A percentile compares a stretch with the other conserved stretches of the same genome.
Conservation (phyloP, 2,888 invertebrate species). For the Nycteola revayana region DNA sequence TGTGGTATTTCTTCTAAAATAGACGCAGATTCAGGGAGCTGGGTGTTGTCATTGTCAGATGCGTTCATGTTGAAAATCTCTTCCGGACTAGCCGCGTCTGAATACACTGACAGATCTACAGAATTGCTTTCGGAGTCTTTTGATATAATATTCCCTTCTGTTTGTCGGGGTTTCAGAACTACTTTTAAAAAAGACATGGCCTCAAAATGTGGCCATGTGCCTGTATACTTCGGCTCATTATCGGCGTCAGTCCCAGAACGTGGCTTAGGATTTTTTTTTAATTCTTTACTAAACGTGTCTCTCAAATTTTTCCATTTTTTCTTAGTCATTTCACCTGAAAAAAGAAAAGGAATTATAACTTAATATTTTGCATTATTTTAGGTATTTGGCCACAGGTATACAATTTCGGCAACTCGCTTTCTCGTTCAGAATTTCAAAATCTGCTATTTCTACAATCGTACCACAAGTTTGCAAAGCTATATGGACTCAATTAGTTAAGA, state of each 20-base stretch:
- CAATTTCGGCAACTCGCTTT: conserved; percentile 23
- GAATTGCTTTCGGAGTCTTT: no score
- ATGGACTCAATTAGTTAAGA: conserved; percentile 22
- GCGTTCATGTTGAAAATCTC: conserved; percentile 2
- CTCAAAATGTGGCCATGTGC: conserved; percentile 28
- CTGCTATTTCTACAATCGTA: conserved; percentile 27
- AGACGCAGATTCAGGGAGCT: conserved; percentile 10
- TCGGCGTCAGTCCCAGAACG: conserved; percentile 24
- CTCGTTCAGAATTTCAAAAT: conserved; percentile 28
- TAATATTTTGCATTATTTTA: conserved; percentile 17
- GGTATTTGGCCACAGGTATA: conserved; percentile 26
- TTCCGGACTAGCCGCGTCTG: conserved; percentile 10
- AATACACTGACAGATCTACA: neutral
- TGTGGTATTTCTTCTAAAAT: conserved; percentile 11
- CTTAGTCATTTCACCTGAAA: conserved; percentile 21
- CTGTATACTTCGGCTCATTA: conserved; percentile 26
- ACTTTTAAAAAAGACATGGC: conserved; percentile 23
- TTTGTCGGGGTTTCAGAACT: conserved; percentile 26
- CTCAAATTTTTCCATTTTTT: conserved; percentile 32
- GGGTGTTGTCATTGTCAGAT: conserved; percentile 12
- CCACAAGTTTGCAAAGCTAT: conserved; percentile 26
- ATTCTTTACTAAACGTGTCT: conserved; percentile 25
- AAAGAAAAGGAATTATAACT: conserved; percentile 14
- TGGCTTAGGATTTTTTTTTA: conserved; percentile 25
- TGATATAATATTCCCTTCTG: conserved; percentile 26